Evolutionary conservation across 2,888 invertebrate species (phyloP).

Genomic region (Macrostomum cliftonense): DNA sequence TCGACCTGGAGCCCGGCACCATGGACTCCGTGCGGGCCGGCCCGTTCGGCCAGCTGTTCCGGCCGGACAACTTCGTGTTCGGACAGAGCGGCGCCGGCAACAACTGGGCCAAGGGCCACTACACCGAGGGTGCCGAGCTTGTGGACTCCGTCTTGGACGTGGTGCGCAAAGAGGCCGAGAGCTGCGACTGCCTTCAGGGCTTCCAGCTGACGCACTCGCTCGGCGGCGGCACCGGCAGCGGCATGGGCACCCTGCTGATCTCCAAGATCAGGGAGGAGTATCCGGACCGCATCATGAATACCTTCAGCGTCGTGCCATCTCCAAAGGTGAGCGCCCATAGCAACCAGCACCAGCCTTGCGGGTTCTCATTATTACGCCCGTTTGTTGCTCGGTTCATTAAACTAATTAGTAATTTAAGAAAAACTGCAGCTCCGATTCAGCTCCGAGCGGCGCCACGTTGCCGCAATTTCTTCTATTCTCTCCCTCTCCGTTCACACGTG

Average conservation of each 20-base stretch:
- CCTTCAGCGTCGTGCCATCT: constrained; percentile 74
- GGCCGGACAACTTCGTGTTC: constrained; percentile 86
- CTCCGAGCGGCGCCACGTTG: too few relatives aligned
- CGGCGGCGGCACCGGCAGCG: constrained; percentile 56
- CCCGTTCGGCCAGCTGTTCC: constrained; percentile 84
- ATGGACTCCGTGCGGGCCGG: constrained; percentile 55
- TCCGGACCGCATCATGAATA: constrained; percentile 61
- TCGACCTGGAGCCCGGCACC: constrained; percentile 85
- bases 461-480: too few relatives aligned
- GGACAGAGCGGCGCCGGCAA: constrained; percentile 13
- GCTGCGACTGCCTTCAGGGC: constrained; percentile 69
- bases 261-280: constrained; percentile 5
- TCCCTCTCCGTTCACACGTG: too few relatives aligned
- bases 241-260: constrained; percentile 5
- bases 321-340: constrained; percentile 44
- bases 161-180: constrained; percentile 53
- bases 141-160: constrained; percentile 8
- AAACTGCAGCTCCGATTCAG: too few relatives aligned
- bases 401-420: too few relatives aligned
- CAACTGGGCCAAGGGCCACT: constrained; percentile 3
- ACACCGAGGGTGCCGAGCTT: constrained; percentile 9
- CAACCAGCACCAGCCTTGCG: too few relatives aligned
- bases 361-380: too few relatives aligned
- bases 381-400: too few relatives aligned
- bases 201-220: constrained; percentile 45